Conservation (phyloP, 2,888 invertebrate genomes). For the Eupithecia abbreviata region DNA sequence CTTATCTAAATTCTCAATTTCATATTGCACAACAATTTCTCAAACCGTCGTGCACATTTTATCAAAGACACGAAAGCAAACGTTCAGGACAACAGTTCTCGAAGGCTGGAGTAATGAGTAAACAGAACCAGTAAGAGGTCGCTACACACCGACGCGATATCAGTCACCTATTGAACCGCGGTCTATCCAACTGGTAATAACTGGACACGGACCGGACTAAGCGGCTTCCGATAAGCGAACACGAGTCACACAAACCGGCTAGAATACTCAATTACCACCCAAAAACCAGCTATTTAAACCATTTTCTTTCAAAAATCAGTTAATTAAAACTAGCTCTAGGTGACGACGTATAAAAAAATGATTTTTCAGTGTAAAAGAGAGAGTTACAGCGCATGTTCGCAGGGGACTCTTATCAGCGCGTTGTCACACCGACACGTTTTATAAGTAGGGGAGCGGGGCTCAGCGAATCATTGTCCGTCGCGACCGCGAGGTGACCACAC, state of each 20-base stretch:
- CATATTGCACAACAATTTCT: conserved; percentile 26
- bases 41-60: conserved; percentile 17
- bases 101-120: conserved; percentile 49
- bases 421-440: conserved; percentile 76
- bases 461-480: conserved; percentile 70
- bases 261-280: conserved; percentile 35
- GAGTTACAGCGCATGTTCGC: conserved; percentile 61
- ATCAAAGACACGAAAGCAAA: conserved; percentile 21
- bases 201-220: conserved; percentile 80
- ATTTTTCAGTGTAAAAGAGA: conserved; percentile 10
- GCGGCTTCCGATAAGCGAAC: conserved; percentile 74
- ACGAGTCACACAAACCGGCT: conserved; percentile 41
- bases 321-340: background rate
- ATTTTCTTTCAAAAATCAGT: conserved; percentile 1
- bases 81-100: conserved; percentile 31
- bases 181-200: conserved; percentile 83
- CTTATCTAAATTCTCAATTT: background rate
- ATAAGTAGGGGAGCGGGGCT: conserved; percentile 73
- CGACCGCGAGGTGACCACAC: conserved; percentile 72
- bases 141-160: conserved; percentile 74
- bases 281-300: conserved; percentile 14
- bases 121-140: conserved; percentile 79
- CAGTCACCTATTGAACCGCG: conserved; percentile 85
- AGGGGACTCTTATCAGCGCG: conserved; percentile 80
- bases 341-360: background rate